Percentiles rank a stretch among this genome's conserved stretches.
Conservation (phyloP, 2,797 vertebrate species). For the Steatocranus sp. region DNA sequence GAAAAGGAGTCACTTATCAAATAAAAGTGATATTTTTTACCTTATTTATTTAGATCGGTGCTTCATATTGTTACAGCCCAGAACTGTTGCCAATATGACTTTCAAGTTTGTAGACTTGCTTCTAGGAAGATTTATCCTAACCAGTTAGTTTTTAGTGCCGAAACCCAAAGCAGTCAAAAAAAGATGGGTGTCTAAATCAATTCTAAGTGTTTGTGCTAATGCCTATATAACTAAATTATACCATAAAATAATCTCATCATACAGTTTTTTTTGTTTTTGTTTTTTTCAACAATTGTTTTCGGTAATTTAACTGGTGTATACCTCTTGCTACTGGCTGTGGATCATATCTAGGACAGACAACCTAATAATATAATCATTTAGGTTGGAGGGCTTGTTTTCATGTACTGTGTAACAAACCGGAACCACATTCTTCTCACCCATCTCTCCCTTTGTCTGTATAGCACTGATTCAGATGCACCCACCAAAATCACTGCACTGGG, state of each 20-base stretch:
- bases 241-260: background rate
- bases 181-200: background rate
- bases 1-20: background rate
- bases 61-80: background rate
- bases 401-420: background rate
- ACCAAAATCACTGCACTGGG: background rate
- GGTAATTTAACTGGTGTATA: background rate
- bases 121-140: background rate
- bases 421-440: background rate
- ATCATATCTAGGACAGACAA: background rate
- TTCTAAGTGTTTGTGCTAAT: background rate
- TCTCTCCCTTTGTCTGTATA: background rate
- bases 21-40: background rate
- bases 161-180: background rate
- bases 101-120: background rate
- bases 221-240: background rate
- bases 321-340: background rate
- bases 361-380: background rate
- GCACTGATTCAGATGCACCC: background rate
- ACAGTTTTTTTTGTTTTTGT: accelerated
- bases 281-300: background rate
- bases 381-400: background rate
- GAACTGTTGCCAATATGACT: background rate
- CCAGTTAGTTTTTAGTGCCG: background rate
- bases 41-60: background rate